Conservation (phyloP, 2,113 vertebrate genomes). For the Helogale parvula region DNA sequence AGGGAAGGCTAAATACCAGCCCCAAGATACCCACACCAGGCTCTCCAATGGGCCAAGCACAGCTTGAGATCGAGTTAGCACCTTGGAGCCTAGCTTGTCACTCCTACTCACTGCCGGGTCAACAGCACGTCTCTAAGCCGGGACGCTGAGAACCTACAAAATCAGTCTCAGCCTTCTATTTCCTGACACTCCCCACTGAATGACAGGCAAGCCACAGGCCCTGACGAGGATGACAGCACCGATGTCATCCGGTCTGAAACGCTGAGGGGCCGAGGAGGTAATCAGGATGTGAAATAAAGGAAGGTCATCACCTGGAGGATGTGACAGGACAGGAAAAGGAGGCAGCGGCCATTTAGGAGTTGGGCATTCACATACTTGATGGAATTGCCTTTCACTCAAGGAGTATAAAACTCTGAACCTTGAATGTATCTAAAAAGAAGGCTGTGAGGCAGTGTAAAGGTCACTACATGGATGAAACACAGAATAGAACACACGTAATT, state of each 20-base stretch:
- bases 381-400: neutral
- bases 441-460: conserved; percentile 17
- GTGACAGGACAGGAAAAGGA: neutral
- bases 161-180: neutral
- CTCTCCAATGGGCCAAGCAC: neutral
- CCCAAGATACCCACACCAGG: neutral
- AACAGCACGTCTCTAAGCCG: neutral
- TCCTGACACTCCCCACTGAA: neutral
- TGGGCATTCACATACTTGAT: neutral
- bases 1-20: conserved; percentile 17
- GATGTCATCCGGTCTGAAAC: conserved; percentile 18
- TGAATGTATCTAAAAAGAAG: conserved; percentile 5
- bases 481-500: neutral
- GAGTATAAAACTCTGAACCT: conserved; percentile 27
- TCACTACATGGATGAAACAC: neutral
- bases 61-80: neutral
- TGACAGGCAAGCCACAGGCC: neutral
- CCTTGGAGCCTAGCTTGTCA: conserved; percentile 7
- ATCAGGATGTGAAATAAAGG: neutral
- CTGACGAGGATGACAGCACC: neutral
- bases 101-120: neutral
- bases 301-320: neutral
- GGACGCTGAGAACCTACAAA: neutral
- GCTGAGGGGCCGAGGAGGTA: neutral
- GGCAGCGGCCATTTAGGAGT: neutral